phyloP scores from a whole-genome alignment of 2,797 vertebrate genomes.

The Picus viridis region DNA sequence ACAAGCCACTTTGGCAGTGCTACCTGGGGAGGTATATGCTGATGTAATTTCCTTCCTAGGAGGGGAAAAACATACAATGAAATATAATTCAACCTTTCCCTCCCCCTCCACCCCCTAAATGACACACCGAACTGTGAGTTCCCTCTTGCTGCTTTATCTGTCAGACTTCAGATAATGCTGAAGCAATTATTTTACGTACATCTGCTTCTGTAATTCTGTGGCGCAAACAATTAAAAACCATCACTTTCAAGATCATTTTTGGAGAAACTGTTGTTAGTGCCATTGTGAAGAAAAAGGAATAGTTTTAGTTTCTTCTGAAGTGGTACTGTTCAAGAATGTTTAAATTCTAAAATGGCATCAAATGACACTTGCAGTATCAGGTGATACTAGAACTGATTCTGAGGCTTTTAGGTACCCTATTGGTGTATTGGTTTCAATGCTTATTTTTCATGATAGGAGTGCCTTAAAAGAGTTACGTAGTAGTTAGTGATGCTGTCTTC shows the following conservation, averaged over 20 bases:
- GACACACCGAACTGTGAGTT: background rate
- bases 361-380: background rate
- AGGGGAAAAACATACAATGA: background rate
- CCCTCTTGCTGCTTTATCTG: background rate
- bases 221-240: background rate
- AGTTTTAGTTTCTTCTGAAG: background rate
- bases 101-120: background rate
- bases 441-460: background rate
- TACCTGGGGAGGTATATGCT: constrained; percentile 91
- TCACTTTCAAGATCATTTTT: background rate
- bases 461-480: background rate
- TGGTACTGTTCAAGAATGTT: background rate
- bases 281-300: background rate
- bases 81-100: background rate
- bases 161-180: background rate
- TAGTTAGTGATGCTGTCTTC: background rate
- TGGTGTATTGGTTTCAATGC: background rate
- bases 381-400: background rate
- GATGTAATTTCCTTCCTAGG: background rate
- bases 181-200: background rate
- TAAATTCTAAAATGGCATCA: background rate
- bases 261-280: background rate
- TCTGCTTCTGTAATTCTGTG: background rate
- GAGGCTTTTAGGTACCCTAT: background rate
- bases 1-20: constrained; percentile 99